Evolutionary conservation across 2,113 vertebrate species (phyloP), one percentile per base, ranked within the genome.

Genomic region (Salvator merianae): DNA sequence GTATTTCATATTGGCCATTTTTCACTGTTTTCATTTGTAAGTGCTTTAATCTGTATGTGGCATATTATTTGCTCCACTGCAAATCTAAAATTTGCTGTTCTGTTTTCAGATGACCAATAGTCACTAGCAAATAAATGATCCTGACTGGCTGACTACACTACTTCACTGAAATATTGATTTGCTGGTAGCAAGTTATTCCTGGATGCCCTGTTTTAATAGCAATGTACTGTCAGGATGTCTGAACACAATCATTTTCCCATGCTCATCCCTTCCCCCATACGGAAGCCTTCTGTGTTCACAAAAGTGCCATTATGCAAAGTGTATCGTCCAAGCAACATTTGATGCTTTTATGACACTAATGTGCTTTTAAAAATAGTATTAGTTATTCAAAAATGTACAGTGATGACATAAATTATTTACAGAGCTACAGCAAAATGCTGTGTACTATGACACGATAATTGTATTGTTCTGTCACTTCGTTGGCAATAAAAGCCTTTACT

Each of bases 371-470:
- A 93, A 87, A 73, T 69, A 87, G 74, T 84, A 82, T 53, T 77
- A 90, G 85, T 88, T 83, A 89, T 85, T 86, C 0, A 77, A 88
- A 91, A 91, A 77, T 22, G 14, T 76, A 53, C 40, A 77, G 4
- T 34, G 63, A 90, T 90, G 59, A 75, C 82, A 92, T 87, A 84
- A 88, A 87, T 89, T 84, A 82, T 87, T 82, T 88, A 88, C 50
- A 71, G 36, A 32, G 69, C 85, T 91, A 75, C 77, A 87, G 79
- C 32, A 88, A 92, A 93, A 89, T 78, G 40, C 65, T 85, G 22
- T 87, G 79, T 84, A 0, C 1, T 8, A 18, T 90, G 85, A 84
- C 85, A 83, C 53, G 72, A 79, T 79, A 90, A 86, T 92, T 88
- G 77, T 40, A 89, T 78, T 88, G 43, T 89, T 88, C 79, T 87